Evolutionary conservation across 2,113 vertebrate genomes (phyloP).

Genomic region (Ctenodactylus gundi): DNA sequence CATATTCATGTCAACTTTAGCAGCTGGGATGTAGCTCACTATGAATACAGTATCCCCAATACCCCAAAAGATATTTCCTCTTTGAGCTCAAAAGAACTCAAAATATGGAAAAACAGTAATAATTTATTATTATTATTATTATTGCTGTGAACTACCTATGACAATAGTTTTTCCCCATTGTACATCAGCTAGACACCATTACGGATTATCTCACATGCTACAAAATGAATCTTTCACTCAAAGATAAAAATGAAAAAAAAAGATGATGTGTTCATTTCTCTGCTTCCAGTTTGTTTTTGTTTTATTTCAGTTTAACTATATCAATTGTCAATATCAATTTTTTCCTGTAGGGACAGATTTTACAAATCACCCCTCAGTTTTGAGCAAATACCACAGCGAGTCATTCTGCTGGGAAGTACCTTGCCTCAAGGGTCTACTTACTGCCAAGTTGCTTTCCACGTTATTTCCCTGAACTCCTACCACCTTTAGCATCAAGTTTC

Average conservation of each 20-base stretch:
- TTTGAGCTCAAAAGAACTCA: background rate
- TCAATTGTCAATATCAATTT: background rate
- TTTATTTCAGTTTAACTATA: background rate
- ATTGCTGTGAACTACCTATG: no score
- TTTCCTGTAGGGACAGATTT: slow-evolving; percentile 50
- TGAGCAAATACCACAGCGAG: slow-evolving; percentile 21
- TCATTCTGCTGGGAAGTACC: background rate
- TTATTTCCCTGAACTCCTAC: slow-evolving; percentile 42
- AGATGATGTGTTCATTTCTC: slow-evolving; percentile 7
- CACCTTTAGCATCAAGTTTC: background rate
- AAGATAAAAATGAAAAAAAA: slow-evolving; percentile 49
- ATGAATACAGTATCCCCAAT: no score
- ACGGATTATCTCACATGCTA: slow-evolving; percentile 9
- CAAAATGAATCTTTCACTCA: slow-evolving; percentile 44
- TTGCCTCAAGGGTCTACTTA: slow-evolving; percentile 48
- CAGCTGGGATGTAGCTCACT: no score
- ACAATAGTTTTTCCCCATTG: background rate
- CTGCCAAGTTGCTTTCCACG: slow-evolving; percentile 2
- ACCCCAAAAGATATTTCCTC: background rate
- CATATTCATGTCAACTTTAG: no score
- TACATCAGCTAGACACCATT: background rate
- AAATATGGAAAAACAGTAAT: background rate
- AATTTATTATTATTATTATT: no score
- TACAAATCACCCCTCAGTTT: slow-evolving; percentile 59
- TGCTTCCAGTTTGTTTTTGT: background rate